phyloP scores from a whole-genome alignment of 2,113 vertebrate species.

The Myrmecophaga tridactyla region DNA sequence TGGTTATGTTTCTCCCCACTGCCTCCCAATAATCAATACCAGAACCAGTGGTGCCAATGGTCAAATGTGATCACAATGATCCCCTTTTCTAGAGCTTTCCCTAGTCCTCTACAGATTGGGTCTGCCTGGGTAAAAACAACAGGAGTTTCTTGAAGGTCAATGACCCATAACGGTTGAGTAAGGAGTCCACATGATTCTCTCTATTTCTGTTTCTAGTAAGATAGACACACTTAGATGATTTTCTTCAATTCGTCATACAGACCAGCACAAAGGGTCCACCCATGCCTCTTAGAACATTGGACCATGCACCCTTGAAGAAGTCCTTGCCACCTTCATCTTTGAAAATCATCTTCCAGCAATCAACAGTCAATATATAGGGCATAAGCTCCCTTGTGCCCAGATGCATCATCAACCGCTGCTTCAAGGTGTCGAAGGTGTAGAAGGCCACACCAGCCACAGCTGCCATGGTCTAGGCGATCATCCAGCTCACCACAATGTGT shows the following conservation, averaged over 20 bases:
- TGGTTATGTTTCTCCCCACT: rapidly evolving
- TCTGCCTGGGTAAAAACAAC: constrained; percentile 73
- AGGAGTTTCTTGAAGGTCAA: constrained; percentile 80
- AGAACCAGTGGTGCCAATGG: constrained; percentile 64
- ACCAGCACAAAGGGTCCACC: too few relatives aligned
- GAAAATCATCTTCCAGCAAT: constrained; percentile 90
- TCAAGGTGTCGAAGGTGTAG: too few relatives aligned
- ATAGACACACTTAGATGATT: too few relatives aligned
- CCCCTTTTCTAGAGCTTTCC: constrained; percentile 55
- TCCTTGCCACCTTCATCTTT: constrained; percentile 87
- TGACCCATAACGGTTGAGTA: constrained; percentile 73
- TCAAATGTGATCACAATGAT: not conserved
- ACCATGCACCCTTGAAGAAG: constrained; percentile 92
- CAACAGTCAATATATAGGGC: constrained; percentile 89
- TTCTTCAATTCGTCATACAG: too few relatives aligned
- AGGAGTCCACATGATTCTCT: constrained; percentile 72
- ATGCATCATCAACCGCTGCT: too few relatives aligned
- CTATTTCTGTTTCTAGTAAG: constrained; percentile 66
- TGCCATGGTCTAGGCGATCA: too few relatives aligned
- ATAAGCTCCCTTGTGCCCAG: constrained; percentile 90
- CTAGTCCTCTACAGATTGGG: constrained; percentile 60
- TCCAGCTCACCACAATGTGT: too few relatives aligned
- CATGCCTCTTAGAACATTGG: too few relatives aligned
- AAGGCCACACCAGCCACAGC: too few relatives aligned
- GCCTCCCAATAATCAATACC: not conserved